Evolutionary conservation across 2,888 invertebrate genomes (phyloP).

Genomic region (Anodontia alba): DNA sequence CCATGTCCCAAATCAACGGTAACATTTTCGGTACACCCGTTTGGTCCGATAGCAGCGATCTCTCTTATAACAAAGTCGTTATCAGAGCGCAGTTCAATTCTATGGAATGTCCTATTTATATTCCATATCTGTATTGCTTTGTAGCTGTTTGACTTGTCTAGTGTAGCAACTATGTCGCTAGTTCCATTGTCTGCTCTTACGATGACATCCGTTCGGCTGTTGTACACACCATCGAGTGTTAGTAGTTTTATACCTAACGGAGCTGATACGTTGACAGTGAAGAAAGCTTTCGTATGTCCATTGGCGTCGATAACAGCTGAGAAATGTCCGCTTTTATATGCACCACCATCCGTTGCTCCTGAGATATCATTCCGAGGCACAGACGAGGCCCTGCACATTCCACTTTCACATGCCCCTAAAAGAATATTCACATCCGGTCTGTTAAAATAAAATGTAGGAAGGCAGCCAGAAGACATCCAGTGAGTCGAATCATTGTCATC

Average conservation of each 20-base stretch:
- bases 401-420: constrained; percentile 41
- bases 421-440: constrained; percentile 63
- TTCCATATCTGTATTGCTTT: constrained; percentile 43
- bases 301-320: constrained; percentile 1
- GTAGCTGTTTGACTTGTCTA: constrained; percentile 50
- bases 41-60: constrained; percentile 54
- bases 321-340: constrained; percentile 43
- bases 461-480: constrained; percentile 69
- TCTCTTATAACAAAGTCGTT: constrained; percentile 56
- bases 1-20: constrained; percentile 57
- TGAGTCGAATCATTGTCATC: constrained; percentile 69
- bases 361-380: constrained; percentile 21
- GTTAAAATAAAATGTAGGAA: constrained; percentile 59
- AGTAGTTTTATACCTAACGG: constrained; percentile 38
- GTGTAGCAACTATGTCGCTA: constrained; percentile 11
- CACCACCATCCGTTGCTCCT: constrained; percentile 59
- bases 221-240: constrained; percentile 58
- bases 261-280: constrained; percentile 33
- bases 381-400: constrained; percentile 41
- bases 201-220: constrained; percentile 24
- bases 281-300: constrained; percentile 12
- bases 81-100: constrained; percentile 44
- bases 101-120: constrained; percentile 28
- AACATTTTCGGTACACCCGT: constrained; percentile 58
- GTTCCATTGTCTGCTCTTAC: constrained; percentile 9